Conservation (phyloP, 2,113 vertebrate genomes). For the Agapornis roseicollis region DNA sequence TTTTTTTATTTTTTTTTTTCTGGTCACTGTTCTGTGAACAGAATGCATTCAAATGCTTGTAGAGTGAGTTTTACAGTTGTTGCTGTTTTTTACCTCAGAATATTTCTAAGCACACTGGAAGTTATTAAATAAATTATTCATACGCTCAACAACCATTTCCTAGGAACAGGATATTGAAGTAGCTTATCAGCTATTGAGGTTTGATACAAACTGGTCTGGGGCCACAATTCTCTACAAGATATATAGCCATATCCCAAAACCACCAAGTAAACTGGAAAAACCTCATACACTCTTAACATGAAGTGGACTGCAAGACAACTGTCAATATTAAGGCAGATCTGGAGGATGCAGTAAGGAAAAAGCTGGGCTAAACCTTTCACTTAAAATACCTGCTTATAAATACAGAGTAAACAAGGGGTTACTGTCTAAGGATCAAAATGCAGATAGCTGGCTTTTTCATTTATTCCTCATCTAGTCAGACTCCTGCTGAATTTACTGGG, state of each 20-base stretch:
- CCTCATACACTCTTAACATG: background rate
- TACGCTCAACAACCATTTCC: background rate
- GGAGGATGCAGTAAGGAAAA: background rate
- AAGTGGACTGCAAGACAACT: background rate
- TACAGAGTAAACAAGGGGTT: background rate
- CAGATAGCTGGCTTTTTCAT: background rate
- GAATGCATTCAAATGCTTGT: background rate
- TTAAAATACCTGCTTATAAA: background rate
- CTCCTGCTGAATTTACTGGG: background rate
- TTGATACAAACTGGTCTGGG: background rate
- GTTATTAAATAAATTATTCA: constrained; percentile 1
- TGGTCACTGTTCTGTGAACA: background rate
- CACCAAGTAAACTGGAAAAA: background rate
- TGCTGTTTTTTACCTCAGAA: background rate
- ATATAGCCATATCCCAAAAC: background rate
- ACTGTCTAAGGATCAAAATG: background rate
- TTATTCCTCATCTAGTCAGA: background rate
- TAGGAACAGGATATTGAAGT: background rate
- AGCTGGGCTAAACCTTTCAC: background rate
- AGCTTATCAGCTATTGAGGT: background rate
- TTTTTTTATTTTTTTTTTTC: background rate
- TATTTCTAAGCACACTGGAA: background rate
- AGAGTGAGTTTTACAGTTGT: background rate
- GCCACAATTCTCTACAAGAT: background rate
- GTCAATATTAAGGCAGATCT: background rate